Conservation (phyloP, 2,797 vertebrate species). For the Meda fulgida region DNA sequence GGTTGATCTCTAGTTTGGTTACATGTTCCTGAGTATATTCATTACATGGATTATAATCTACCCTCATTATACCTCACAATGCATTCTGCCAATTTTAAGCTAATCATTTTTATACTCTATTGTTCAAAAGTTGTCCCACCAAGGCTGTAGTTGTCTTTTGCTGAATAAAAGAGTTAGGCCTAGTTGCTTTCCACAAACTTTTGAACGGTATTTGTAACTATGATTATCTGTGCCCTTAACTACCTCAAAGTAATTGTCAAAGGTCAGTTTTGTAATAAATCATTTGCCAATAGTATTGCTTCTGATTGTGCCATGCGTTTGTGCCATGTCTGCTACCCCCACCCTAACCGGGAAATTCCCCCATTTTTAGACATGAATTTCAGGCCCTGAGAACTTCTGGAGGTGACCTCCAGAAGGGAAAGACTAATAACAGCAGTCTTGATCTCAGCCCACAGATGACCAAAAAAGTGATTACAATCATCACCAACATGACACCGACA, state of each 20-base stretch:
- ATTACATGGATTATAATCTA: background rate
- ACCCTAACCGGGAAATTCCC: background rate
- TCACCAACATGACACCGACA: conserved; percentile 7
- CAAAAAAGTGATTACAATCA: background rate
- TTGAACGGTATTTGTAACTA: background rate
- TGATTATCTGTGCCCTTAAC: background rate
- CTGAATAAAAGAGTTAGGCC: background rate
- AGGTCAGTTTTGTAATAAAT: background rate
- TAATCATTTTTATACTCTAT: background rate
- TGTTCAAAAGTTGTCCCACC: background rate
- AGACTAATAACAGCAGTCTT: background rate
- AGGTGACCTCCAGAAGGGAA: background rate
- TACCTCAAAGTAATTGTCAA: background rate
- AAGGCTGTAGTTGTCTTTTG: background rate
- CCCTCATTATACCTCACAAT: background rate
- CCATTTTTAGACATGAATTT: background rate
- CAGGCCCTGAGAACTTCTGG: background rate
- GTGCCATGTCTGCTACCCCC: background rate
- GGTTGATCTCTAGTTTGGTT: no score
- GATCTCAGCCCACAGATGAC: background rate
- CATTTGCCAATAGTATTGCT: background rate
- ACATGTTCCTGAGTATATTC: no score
- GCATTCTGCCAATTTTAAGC: background rate
- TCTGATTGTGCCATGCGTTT: background rate
- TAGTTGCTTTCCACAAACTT: background rate